Evolutionary conservation across 2,113 vertebrate genomes (phyloP), one percentile per base, ranked within the genome.

Genomic region (Corydoras sp.): DNA sequence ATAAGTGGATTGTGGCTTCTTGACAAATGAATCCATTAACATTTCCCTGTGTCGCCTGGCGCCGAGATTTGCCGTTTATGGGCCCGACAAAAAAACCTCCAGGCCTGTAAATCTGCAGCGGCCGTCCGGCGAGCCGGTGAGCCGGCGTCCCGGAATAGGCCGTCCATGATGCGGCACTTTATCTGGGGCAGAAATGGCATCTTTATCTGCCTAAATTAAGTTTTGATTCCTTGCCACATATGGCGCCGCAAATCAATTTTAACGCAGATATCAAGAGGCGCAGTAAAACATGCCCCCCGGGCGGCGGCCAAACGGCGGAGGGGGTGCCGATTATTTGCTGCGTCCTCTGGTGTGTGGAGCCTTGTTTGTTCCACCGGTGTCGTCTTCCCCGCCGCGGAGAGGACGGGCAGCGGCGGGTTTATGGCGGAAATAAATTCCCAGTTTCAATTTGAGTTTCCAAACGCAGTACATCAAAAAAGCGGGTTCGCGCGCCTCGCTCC

Each of bases 1-100:
- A 90, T 91, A 91, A 89, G 87, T 82, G 81, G 85, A 86, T 82
- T 10, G 30, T 51, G 62, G 35, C 77, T 81, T 89, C 85, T 85
- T 88, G 89, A 90, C 87, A 89, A 91, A 90, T 89, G 90, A 91
- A 90, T 88, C 89, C 89, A 91, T 91, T 91, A 90, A 91, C 89
- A 91, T 89, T 90, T 89, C 80, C 85, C 86, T 81, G 85, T 89
- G 88, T 90, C 88, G 86, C 85, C 86, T 87, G 87, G 88, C 65
- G 79, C 83, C 77, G 86, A 89, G 85, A 88, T 88, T 86, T 86
- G 85, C 86, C 86, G 85, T 89, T 91, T 91, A 91, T 89, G 86
- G 85, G 88, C 83, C 85, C 87, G 84, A 84, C n/a, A 85, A 87
- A 85, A 87, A 87, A 76, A 60, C 54, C 35, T 24, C 35, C 81